Evolutionary conservation across 2,113 vertebrate genomes (phyloP).

Genomic region (Burhinus oedicnemus): DNA sequence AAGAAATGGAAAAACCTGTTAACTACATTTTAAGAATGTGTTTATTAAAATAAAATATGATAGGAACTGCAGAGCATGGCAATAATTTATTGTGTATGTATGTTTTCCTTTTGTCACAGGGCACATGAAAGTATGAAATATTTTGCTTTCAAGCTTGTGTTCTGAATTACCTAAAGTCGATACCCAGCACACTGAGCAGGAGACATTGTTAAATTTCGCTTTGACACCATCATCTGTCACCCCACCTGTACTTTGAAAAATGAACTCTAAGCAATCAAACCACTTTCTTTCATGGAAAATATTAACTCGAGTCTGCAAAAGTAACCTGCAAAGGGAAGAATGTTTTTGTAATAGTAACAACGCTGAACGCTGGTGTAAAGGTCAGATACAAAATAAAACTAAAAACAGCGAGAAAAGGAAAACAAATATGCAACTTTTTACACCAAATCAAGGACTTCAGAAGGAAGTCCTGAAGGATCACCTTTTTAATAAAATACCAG

Average conservation of each 20-base stretch:
- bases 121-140: constrained; percentile 41
- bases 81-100: constrained; percentile 46
- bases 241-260: constrained; percentile 63
- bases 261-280: constrained; percentile 62
- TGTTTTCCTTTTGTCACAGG: constrained; percentile 54
- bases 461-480: background rate
- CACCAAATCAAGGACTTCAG: background rate
- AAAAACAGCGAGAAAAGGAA: background rate
- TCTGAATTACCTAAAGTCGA: constrained; percentile 59
- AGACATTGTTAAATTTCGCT: constrained; percentile 59
- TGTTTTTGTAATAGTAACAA: constrained; percentile 29
- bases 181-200: constrained; percentile 48
- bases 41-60: constrained; percentile 59
- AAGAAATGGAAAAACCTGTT: constrained; percentile 29
- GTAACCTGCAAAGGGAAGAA: constrained; percentile 10
- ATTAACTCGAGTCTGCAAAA: constrained; percentile 25
- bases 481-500: background rate
- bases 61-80: constrained; percentile 9
- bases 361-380: background rate
- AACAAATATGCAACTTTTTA: background rate
- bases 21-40: constrained; percentile 48
- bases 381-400: background rate
- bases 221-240: constrained; percentile 60
- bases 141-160: constrained; percentile 52
- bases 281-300: constrained; percentile 49